Evolutionary conservation across 2,797 vertebrate species (phyloP), one percentile per base, ranked within the genome.

Genomic region (Oreonectes daqikongensis): DNA sequence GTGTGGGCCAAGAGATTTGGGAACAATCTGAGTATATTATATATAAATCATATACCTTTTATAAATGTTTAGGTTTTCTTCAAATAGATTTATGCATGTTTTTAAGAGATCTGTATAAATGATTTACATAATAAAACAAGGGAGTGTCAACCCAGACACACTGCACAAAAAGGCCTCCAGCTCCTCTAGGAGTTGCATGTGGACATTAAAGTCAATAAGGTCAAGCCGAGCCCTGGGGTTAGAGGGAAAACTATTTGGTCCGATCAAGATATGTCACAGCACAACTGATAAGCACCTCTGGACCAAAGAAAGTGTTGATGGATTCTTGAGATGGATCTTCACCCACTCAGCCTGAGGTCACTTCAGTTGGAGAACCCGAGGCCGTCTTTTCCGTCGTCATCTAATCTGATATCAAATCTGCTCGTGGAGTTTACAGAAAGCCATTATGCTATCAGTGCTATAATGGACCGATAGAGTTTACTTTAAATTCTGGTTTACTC

Each of bases 181-280:
- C 38, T 63, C 26, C 48, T 66, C 40, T 40, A 64, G 30, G 5
- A 42, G 59, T 40, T 61, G 15, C 14, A 10, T 48, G 35, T 50
- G 72, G 66, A 67, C 69, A 38, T 55, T 75, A 84, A 42, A 70
- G 79, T 50, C 78, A 63, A 80, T 78, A 72, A 74, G 65, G 72
- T 57, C 46, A 70, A 48, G 69, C 64, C 17, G 12, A 59, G 60
- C 70, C 83, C 38, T 22, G 67, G 75, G 80, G 63, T 60, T 24
- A 30, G 71, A 75, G 35, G 66, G 50, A 26, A 60, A 81, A 71
- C 66, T 50, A 75, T 80, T 69, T 42, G 72, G 67, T 61, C 72
- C 35, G 22, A 81, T 79, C 44, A 32, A 66, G 79, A 81, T 83
- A 67, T 70, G 63, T 70, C 59, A 44, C 69, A 53, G 63, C 50